A percentile compares a stretch with the other conserved stretches of the same genome.
Evolutionary conservation across 1,140 invertebrate species (phyloP).

Genomic region (Alviniconcha marisindica): DNA sequence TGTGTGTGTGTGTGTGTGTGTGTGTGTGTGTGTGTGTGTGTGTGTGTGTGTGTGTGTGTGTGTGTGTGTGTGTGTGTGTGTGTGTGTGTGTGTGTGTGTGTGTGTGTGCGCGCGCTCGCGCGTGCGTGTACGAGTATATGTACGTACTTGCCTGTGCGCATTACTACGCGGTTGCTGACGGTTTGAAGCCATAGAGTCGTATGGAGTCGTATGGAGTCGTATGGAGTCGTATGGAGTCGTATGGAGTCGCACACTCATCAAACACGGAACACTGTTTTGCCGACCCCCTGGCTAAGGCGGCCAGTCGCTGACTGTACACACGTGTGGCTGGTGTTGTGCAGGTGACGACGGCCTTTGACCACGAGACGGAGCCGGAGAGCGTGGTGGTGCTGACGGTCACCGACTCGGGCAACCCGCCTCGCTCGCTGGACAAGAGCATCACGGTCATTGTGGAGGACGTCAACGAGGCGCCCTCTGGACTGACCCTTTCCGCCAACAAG

Average conservation of each 20-base stretch:
- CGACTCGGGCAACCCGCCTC: conserved; percentile 48
- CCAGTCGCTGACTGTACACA: no score
- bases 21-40: background rate
- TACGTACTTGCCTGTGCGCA: background rate
- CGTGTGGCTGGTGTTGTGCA: background rate
- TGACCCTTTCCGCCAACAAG: conserved; percentile 44
- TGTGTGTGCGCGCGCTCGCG: background rate
- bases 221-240: no score
- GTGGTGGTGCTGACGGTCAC: conserved; percentile 38
- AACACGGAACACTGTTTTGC: no score
- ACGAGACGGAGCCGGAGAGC: conserved; percentile 21
- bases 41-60: conserved; percentile 1
- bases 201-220: no score
- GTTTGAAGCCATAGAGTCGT: no score
- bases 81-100: conserved; percentile 8
- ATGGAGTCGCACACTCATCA: no score
- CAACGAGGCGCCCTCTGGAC: conserved; percentile 54
- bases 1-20: conserved; percentile 6
- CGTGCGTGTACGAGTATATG: conserved; percentile 1
- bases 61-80: conserved; percentile 8
- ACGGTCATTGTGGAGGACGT: conserved; percentile 53
- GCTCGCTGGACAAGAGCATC: conserved; percentile 45
- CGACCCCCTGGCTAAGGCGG: no score
- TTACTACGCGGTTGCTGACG: no score
- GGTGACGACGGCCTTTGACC: conserved; percentile 24